Base-by-base conservation (phyloP, 2,888 invertebrate species). In the Brachylomia viminalis region DNA sequence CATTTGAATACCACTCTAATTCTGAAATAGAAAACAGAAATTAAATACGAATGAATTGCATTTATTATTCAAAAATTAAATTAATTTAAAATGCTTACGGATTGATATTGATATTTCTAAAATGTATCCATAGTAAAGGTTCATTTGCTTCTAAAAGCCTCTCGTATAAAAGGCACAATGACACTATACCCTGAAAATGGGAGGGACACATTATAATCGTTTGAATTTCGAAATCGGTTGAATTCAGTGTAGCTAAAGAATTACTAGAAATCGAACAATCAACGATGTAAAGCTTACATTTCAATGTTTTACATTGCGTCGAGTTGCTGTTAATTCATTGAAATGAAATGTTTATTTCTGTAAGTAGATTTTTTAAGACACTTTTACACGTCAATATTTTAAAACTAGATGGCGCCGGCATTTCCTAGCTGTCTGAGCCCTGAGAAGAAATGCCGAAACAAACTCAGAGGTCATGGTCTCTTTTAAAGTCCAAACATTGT, bases 1-100 rank as follows among this genome's bases (percentile, higher is more conserved):
- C 99, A 99, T 94, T 99, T 99, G 93, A 99, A 99, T 2, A 99
- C 99, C 45, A 99, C 98, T 89, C 98, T 97, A 72, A 99, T 97
- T 5, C 99, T 99, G 92, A 20, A 93, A 82, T 92, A 90, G 58
- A 68, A 84, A 65, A 30, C 11, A 20, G 6, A 49, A 38, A 69
- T 66, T 42, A 45, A 54, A 20, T 47, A 27, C 2, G 0, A 23
- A 70, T n/a, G 10, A 45, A 47, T 17, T 59, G 1, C n/a, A 49
- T 20, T 1, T 3, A 66, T 38, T 15, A 49, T 6, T n/a, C 0
- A 11, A 33, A 67, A 54, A 2, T 7, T 1, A 0, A 6, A 27
- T 10, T 17, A 45, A 30, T 52, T 20, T n/a, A 45, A 15, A 61
- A 27, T 74, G 80, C 98, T 98, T 97, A 99, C 99, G 99, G 99